phyloP scores from a whole-genome alignment of 2,113 vertebrate species.

The Cryptomyrus ogoouensis region DNA sequence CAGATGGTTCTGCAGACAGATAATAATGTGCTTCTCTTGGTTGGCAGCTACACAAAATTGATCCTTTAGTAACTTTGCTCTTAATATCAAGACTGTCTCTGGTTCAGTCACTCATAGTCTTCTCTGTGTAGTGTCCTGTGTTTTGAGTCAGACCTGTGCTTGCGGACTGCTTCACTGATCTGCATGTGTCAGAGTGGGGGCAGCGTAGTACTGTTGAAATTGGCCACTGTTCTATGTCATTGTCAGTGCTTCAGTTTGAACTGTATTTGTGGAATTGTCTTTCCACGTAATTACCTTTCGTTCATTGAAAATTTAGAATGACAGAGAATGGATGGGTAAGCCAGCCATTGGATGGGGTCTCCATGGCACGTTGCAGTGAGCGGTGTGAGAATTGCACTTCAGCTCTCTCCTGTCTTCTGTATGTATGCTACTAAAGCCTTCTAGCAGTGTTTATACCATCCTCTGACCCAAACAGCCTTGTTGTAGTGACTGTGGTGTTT shows the following conservation, averaged over 20 bases:
- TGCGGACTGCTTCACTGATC: background rate
- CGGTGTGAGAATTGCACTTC: background rate
- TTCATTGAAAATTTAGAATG: background rate
- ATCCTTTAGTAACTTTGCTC: background rate
- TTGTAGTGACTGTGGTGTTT: background rate
- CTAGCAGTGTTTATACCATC: background rate
- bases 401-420: background rate
- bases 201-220: background rate
- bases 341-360: background rate
- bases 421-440: background rate
- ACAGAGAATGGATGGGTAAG: background rate
- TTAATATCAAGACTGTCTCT: background rate
- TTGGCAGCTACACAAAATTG: background rate
- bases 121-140: background rate
- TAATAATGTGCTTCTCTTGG: background rate
- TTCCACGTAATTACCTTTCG: background rate
- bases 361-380: background rate
- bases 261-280: background rate
- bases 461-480: background rate
- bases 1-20: background rate
- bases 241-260: background rate
- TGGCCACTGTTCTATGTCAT: background rate
- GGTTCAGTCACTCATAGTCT: background rate
- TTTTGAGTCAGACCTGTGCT: background rate
- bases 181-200: background rate